Conservation (phyloP, 2,113 vertebrate genomes). For the Conger conger region DNA sequence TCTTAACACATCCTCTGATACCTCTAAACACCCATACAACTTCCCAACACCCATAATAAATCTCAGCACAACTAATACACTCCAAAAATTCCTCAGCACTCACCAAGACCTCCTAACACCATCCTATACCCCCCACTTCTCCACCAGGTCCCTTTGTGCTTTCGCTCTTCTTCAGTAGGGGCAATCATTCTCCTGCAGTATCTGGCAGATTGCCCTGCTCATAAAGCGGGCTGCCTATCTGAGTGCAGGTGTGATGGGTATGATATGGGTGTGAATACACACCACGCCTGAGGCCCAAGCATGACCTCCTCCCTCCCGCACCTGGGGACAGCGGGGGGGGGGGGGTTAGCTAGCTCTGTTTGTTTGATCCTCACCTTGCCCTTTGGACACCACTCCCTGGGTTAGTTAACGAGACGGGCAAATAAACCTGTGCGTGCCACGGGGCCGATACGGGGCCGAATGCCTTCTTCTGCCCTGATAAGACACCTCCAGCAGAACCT, state of each 20-base stretch:
- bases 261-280: neutral
- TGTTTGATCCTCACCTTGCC: neutral
- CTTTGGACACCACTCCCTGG: slow-evolving; percentile 27
- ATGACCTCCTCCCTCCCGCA: neutral
- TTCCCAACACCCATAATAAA: no score
- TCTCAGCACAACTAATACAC: no score
- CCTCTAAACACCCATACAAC: no score
- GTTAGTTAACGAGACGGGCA: slow-evolving; percentile 21
- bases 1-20: no score
- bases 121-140: no score
- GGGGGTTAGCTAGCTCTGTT: neutral
- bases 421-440: neutral
- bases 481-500: neutral
- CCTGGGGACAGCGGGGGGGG: neutral
- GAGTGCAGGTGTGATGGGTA: neutral
- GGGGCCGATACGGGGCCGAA: neutral
- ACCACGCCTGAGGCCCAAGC: neutral
- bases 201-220: neutral
- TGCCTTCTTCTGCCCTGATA: neutral
- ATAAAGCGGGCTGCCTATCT: neutral
- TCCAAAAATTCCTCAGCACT: no score
- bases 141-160: no score
- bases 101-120: no score
- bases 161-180: neutral
- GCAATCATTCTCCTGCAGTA: neutral